Conservation (phyloP, 2,888 invertebrate species). For the Charanyca ferruginea region DNA sequence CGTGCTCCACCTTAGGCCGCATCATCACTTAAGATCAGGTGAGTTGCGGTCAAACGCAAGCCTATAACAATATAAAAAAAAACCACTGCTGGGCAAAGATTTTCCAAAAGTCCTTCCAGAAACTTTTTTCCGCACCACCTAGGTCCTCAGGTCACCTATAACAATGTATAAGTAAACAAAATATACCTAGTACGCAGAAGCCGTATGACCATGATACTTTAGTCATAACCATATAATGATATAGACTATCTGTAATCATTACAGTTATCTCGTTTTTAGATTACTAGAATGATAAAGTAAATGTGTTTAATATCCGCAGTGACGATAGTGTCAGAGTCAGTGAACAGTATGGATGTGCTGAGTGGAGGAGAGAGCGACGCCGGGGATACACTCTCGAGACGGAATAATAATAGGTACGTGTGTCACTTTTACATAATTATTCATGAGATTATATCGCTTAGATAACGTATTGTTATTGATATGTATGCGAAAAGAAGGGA, state of each 20-base stretch:
- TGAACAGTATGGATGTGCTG: slow-evolving; percentile 88
- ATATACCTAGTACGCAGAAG: background rate
- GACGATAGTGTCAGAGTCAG: slow-evolving; percentile 83
- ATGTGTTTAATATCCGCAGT: slow-evolving; percentile 69
- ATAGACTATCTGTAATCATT: slow-evolving; percentile 13
- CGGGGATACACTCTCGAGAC: slow-evolving; percentile 85
- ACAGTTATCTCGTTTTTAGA: slow-evolving; percentile 34
- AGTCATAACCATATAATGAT: slow-evolving; percentile 15
- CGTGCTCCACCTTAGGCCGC: too few relatives aligned
- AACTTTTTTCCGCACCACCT: too few relatives aligned
- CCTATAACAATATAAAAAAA: too few relatives aligned
- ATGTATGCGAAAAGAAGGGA: too few relatives aligned
- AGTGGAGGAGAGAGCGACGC: slow-evolving; percentile 89
- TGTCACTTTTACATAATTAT: background rate
- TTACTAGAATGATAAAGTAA: slow-evolving; percentile 25
- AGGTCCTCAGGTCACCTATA: too few relatives aligned
- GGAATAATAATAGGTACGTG: slow-evolving; percentile 86
- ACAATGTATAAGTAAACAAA: background rate
- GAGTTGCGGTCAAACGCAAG: too few relatives aligned
- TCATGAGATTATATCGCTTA: too few relatives aligned
- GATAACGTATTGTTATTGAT: too few relatives aligned
- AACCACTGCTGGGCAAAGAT: too few relatives aligned
- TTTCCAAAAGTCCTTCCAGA: too few relatives aligned
- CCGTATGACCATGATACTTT: background rate
- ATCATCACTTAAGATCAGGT: too few relatives aligned